Evolutionary conservation across 2,888 invertebrate genomes (phyloP).

Genomic region (Apoda limacodes): DNA sequence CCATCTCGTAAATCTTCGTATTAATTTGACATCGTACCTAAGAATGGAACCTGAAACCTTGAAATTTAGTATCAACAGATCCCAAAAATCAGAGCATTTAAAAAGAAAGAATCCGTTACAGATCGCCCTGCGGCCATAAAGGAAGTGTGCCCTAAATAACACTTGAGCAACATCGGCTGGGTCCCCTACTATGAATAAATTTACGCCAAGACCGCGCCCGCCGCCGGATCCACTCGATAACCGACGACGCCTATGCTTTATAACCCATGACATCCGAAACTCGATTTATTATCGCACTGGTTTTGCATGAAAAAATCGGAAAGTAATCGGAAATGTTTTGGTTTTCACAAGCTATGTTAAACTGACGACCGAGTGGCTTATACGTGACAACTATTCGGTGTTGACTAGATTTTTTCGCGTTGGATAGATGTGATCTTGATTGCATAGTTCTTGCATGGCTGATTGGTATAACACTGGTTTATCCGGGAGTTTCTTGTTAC

Average conservation of each 20-base stretch:
- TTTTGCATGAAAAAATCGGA: conserved; percentile 31
- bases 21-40: too few relatives aligned
- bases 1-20: too few relatives aligned
- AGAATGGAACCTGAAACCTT: too few relatives aligned
- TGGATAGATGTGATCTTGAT: too few relatives aligned
- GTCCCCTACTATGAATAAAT: conserved; percentile 59
- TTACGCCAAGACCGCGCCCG: conserved; percentile 37
- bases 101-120: neutral
- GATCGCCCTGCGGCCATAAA: conserved; percentile 24
- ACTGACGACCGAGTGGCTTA: too few relatives aligned
- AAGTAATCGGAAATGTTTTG: conserved; percentile 23
- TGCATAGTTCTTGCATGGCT: too few relatives aligned
- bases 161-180: conserved; percentile 45
- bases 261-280: conserved; percentile 66
- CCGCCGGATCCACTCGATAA: conserved; percentile 63
- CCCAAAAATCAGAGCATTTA: conserved; percentile 25
- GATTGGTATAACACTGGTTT: too few relatives aligned
- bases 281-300: conserved; percentile 60
- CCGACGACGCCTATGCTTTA: conserved; percentile 65
- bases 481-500: too few relatives aligned
- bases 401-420: too few relatives aligned
- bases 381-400: too few relatives aligned
- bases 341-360: too few relatives aligned
- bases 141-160: conserved; percentile 65
- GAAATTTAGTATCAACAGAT: conserved; percentile 20